Conservation (phyloP, 2,797 vertebrate species). For the Hyperoplus lanceolatus region DNA sequence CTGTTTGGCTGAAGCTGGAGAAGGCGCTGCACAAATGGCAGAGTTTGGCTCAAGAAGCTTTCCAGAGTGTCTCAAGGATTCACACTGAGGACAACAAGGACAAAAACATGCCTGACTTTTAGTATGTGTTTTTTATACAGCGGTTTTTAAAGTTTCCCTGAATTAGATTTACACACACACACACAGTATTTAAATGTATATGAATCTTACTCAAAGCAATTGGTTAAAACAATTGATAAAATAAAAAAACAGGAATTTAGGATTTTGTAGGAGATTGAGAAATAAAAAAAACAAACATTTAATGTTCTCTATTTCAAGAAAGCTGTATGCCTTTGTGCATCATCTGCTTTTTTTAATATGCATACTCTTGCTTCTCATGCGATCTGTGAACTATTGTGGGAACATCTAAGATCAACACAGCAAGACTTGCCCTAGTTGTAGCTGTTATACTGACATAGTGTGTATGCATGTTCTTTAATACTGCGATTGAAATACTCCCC, state of each 20-base stretch:
- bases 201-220: neutral
- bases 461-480: neutral
- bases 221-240: neutral
- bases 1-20: conserved; percentile 80
- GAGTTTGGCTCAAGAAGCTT: conserved; percentile 68
- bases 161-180: neutral
- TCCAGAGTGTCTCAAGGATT: conserved; percentile 57
- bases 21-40: conserved; percentile 76
- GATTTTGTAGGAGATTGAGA: no score
- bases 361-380: no score
- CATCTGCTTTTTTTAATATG: neutral
- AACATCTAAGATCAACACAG: neutral
- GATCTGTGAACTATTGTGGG: neutral
- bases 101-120: conserved; percentile 48
- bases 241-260: neutral
- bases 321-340: neutral
- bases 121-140: conserved; percentile 65
- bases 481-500: neutral
- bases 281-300: neutral
- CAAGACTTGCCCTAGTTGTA: no score
- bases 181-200: neutral
- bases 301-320: neutral
- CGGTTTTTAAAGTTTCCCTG: no score
- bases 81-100: conserved; percentile 62
- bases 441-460: no score